Conservation (phyloP, 2,888 invertebrate genomes). For the Drosophila cognata region DNA sequence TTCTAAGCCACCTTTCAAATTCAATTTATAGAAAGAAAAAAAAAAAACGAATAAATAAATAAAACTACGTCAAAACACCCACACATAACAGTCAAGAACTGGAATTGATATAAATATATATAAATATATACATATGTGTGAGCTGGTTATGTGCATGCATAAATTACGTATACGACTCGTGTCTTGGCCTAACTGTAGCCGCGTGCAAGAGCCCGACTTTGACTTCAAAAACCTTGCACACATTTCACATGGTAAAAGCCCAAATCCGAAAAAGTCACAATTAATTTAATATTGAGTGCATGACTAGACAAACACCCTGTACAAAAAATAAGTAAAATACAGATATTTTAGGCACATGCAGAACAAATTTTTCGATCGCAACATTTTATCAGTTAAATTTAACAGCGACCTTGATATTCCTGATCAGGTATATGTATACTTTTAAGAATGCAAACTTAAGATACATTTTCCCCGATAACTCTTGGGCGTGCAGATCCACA, state of each 20-base stretch:
- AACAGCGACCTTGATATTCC: neutral
- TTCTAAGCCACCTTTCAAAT: constrained; percentile 73
- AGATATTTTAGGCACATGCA: neutral
- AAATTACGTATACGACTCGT: constrained; percentile 76
- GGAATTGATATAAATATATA: constrained; percentile 68
- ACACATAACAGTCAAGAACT: constrained; percentile 53
- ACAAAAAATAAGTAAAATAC: neutral
- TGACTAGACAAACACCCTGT: constrained; percentile 17
- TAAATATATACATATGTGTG: neutral
- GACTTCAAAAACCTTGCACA: constrained; percentile 55
- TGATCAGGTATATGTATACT: neutral
- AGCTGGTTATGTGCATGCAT: constrained; percentile 69
- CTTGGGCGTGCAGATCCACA: neutral
- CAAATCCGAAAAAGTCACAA: constrained; percentile 1
- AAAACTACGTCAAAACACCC: constrained; percentile 40
- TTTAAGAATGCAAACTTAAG: neutral
- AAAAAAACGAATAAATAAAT: constrained; percentile 20
- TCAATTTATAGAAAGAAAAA: constrained; percentile 62
- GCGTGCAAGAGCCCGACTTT: constrained; percentile 23
- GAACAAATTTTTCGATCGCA: neutral
- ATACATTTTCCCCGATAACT: neutral
- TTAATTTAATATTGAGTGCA: neutral
- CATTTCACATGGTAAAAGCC: constrained; percentile 38
- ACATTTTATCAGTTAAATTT: neutral
- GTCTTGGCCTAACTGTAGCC: constrained; percentile 56